Percentiles rank a stretch among this genome's conserved stretches.
These are phyloP conservation scores for Psylliodes chrysocephalus DNA, from an alignment of 2,888 invertebrate genomes.

Conservation along the genomic window DNA sequence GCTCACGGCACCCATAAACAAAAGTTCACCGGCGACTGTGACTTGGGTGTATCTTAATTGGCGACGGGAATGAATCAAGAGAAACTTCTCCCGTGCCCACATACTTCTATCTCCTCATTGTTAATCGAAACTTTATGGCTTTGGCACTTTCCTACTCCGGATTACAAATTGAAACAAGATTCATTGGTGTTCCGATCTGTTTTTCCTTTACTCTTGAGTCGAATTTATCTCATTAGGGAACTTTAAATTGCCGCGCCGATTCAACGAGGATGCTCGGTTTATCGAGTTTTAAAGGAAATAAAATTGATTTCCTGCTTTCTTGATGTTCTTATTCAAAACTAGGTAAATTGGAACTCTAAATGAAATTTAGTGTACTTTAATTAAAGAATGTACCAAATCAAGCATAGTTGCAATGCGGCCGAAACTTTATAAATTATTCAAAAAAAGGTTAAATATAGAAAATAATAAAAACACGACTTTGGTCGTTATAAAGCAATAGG, in stretches of 20 bases:
- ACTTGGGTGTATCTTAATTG: conserved; percentile 58
- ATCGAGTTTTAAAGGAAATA: too few relatives aligned
- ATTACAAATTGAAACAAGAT: conserved; percentile 48
- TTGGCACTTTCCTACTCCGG: conserved; percentile 40
- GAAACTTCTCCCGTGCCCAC: conserved; percentile 52
- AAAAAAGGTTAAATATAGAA: too few relatives aligned
- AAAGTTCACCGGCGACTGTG: conserved; percentile 49
- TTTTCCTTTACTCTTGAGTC: neutral
- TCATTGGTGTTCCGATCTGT: conserved; percentile 27
- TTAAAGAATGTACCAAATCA: too few relatives aligned
- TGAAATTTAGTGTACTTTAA: too few relatives aligned
- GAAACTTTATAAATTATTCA: too few relatives aligned
- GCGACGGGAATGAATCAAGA: conserved; percentile 55
- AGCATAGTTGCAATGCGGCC: too few relatives aligned
- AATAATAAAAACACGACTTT: too few relatives aligned
- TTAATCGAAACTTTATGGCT: conserved; percentile 50
- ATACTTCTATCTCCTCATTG: conserved; percentile 52
- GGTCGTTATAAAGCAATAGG: too few relatives aligned
- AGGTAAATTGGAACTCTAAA: too few relatives aligned
- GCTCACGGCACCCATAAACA: conserved; percentile 51
- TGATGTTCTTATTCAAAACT: too few relatives aligned
- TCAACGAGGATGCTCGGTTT: neutral
- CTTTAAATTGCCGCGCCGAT: neutral
- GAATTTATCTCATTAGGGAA: conserved; percentile 23
- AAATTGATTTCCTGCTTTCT: too few relatives aligned